These are phyloP conservation scores for Bombyx huttoni DNA, from an alignment of 2,888 invertebrate genomes.

Conservation along the genomic window DNA sequence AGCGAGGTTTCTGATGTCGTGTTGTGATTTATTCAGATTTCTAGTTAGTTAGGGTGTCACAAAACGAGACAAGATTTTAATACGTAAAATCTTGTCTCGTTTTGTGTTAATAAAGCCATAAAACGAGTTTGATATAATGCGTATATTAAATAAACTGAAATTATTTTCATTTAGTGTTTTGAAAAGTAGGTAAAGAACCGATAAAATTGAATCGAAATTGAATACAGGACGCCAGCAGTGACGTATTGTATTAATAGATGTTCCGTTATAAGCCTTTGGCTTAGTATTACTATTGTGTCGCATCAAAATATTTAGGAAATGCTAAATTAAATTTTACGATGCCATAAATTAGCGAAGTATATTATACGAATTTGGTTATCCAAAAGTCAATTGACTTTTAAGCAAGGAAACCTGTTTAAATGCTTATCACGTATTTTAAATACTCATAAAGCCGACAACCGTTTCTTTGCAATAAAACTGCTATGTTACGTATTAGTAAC, in stretches of 20 bases:
- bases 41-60: slow-evolving; percentile 22
- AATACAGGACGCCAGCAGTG: too few relatives aligned
- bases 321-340: slow-evolving; percentile 6
- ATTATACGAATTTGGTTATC: neutral
- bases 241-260: neutral
- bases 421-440: neutral
- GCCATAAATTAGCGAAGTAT: neutral
- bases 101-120: neutral
- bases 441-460: neutral
- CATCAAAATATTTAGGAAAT: slow-evolving; percentile 5
- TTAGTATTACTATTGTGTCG: slow-evolving; percentile 4
- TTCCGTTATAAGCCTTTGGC: slow-evolving; percentile 7
- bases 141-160: too few relatives aligned
- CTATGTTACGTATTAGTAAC: neutral
- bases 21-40: slow-evolving; percentile 43
- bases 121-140: neutral
- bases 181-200: too few relatives aligned
- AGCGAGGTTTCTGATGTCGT: slow-evolving; percentile 36
- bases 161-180: too few relatives aligned
- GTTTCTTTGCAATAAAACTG: neutral
- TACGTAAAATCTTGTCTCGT: neutral
- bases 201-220: neutral
- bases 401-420: neutral
- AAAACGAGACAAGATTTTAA: too few relatives aligned
- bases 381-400: neutral